Evolutionary conservation across 1,140 invertebrate genomes (phyloP), one percentile per base, ranked within the genome.

Genomic region (Drosophila pallidifrons): DNA sequence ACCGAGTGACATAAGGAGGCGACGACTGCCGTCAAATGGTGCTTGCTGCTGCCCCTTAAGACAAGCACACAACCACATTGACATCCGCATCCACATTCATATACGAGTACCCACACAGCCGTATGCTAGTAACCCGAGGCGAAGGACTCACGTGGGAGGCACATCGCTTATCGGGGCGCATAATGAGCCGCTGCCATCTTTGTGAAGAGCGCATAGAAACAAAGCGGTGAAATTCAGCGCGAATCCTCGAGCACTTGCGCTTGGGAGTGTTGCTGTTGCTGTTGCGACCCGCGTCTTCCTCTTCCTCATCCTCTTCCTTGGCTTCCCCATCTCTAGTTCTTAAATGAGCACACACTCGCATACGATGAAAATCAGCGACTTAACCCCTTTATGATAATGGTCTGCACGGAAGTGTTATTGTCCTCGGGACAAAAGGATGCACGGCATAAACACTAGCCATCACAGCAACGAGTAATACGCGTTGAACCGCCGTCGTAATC

Each of bases 331-430:
- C 59, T 43, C 59, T 71, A 52, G 77, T 89, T 85, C 82, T 89
- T 79, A 89, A 89, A 89, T 89, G 85, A 89, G 81, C 85, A 74
- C 69, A 57, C 51, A 89, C 82, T 82, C 79, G 86, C 51, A 89
- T 77, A 82, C 79, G 86, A 90, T 90, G 86, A 91, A 90, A 91
- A 88, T 91, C 89, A 88, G 83, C 79, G 88, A 77, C 88, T 91
- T 91, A 91, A 91, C 88, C 88, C 88, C 88, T 91, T 91, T 91
- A 91, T 91, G 88, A 89, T 91, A 91, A 91, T 91, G 89, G 83
- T 85, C 74, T 73, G 74, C 81, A 88, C 83, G 75, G 79, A 91
- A 88, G 85, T 85, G 88, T 91, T 89, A 91, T 91, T 91, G 88
- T 91, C 88, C 88, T 85, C 76, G 64, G 81, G 83, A 91, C 78